Conservation (phyloP, 2,888 invertebrate genomes). For the Scotopteryx bipunctaria region DNA sequence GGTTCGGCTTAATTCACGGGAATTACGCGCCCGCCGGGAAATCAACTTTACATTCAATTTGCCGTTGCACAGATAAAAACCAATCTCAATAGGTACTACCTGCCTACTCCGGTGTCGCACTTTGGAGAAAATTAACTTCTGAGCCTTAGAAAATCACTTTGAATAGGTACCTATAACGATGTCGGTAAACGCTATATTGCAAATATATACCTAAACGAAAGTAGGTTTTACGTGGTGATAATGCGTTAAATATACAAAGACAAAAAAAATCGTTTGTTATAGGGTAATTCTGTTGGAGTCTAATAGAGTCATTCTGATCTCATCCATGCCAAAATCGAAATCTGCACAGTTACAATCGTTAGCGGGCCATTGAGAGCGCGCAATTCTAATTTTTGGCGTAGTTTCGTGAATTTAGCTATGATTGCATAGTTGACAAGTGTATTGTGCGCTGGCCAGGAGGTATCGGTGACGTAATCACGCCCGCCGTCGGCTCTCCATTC, state of each 20-base stretch:
- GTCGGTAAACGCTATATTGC: too few relatives aligned
- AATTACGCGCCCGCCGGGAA: slow-evolving; percentile 67
- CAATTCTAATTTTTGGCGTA: slow-evolving; percentile 23
- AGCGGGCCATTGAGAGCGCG: slow-evolving; percentile 11
- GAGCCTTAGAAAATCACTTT: too few relatives aligned
- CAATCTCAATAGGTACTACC: slow-evolving; percentile 76
- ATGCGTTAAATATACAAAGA: too few relatives aligned
- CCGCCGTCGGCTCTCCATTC: slow-evolving; percentile 67
- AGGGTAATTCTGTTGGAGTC: too few relatives aligned
- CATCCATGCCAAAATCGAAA: slow-evolving; percentile 18
- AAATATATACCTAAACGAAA: too few relatives aligned
- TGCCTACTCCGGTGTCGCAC: too few relatives aligned
- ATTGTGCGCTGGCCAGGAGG: slow-evolving; percentile 64
- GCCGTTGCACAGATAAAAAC: slow-evolving; percentile 74
- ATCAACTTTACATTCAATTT: slow-evolving; percentile 83
- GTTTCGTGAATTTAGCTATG: slow-evolving; percentile 31
- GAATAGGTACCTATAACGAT: too few relatives aligned
- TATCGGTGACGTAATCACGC: slow-evolving; percentile 79
- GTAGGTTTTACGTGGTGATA: too few relatives aligned
- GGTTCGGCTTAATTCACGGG: slow-evolving; percentile 43
- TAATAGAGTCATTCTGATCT: slow-evolving; percentile 6
- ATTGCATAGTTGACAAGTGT: slow-evolving; percentile 62
- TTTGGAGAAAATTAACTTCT: slow-evolving; percentile 32
- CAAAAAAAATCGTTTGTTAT: too few relatives aligned
- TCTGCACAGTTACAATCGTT: slow-evolving; percentile 20